Evolutionary conservation across 1,140 invertebrate species (phyloP).

Genomic region (Panulirus ornatus): DNA sequence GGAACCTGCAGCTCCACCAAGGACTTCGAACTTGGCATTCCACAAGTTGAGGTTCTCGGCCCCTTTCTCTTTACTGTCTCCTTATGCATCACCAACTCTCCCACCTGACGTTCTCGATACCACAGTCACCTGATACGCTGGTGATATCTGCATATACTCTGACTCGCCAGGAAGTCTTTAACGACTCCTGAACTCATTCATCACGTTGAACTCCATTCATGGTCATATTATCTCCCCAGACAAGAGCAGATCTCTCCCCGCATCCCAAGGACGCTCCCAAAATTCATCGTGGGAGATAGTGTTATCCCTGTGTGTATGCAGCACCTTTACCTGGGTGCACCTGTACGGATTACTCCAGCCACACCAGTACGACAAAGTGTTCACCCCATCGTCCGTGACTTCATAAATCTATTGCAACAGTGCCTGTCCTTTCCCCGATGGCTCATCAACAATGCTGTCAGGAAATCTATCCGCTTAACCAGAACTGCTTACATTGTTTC

Average conservation of each 20-base stretch:
- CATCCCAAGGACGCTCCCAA: slow-evolving; percentile 26
- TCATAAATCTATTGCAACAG: slow-evolving; percentile 1
- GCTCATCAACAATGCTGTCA: neutral
- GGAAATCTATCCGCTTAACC: slow-evolving; percentile 29
- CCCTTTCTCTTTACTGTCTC: slow-evolving; percentile 39
- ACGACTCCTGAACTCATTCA: slow-evolving; percentile 23
- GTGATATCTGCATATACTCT: slow-evolving; percentile 48
- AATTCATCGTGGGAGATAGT: slow-evolving; percentile 14
- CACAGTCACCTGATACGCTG: slow-evolving; percentile 30
- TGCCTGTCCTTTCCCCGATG: neutral
- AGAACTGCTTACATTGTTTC: too few relatives aligned
- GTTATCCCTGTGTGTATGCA: neutral
- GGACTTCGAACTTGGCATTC: slow-evolving; percentile 23
- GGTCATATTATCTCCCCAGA: slow-evolving; percentile 31
- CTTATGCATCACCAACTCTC: slow-evolving; percentile 30
- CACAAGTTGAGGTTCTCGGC: slow-evolving; percentile 32
- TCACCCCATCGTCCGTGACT: slow-evolving; percentile 15
- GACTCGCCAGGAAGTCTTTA: slow-evolving; percentile 30
- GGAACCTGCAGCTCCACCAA: neutral
- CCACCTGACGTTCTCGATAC: slow-evolving; percentile 14
- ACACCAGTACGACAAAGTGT: neutral
- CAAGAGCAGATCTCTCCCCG: slow-evolving; percentile 10
- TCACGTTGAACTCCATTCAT: slow-evolving; percentile 10
- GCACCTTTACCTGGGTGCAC: slow-evolving; percentile 10
- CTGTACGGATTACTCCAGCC: neutral